phyloP scores from a whole-genome alignment of 2,113 vertebrate genomes.

The Dicrurus megarhynchus region DNA sequence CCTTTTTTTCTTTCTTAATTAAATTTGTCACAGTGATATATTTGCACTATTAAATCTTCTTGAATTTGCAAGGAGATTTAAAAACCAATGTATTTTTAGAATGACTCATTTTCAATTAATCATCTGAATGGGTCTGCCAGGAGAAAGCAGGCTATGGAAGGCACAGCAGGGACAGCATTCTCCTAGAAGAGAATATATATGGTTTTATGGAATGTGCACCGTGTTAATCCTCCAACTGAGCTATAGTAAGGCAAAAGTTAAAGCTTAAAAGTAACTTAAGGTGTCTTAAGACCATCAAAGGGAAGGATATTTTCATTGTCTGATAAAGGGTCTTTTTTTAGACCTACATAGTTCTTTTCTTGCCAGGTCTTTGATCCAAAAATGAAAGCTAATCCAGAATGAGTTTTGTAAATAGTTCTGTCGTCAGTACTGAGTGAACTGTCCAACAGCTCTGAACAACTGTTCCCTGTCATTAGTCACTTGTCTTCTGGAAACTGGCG shows the following conservation, averaged over 20 bases:
- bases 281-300: not conserved
- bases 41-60: not conserved
- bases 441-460: not conserved
- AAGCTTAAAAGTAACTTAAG: not conserved
- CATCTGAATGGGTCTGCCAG: not conserved
- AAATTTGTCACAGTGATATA: constrained; percentile 11
- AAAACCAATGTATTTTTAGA: constrained; percentile 14
- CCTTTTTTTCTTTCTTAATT: not conserved
- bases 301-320: not conserved
- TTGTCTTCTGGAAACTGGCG: not conserved
- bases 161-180: not conserved
- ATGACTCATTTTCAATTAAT: not conserved
- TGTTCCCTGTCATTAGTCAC: not conserved
- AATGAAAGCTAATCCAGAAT: not conserved
- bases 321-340: not conserved
- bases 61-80: not conserved
- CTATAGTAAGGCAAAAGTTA: not conserved
- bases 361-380: not conserved
- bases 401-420: not conserved
- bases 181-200: not conserved
- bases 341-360: not conserved
- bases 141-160: not conserved
- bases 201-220: not conserved
- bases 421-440: not conserved
- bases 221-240: not conserved